Evolutionary conservation across 1,140 invertebrate species (phyloP), one percentile per base, ranked within the genome.

Genomic region (Rhagoletis pomonella): DNA sequence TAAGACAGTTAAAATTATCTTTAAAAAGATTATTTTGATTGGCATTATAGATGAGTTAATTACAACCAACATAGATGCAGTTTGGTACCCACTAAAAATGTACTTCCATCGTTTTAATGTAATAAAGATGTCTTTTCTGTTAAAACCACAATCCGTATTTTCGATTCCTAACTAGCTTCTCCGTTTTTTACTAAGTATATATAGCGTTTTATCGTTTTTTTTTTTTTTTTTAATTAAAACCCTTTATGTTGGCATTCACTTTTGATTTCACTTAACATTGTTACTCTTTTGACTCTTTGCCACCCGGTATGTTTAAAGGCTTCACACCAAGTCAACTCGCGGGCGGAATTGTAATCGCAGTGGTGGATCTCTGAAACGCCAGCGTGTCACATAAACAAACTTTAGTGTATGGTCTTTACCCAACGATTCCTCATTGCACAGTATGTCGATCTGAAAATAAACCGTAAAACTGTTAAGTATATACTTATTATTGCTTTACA

Each of bases 321-420:
- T 81, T 81, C 73, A 81, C n/a, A 81, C 73, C 86, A 93, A 89
- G 85, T 93, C 92, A 69, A 97, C 96, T 89, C 95, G 94, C 89
- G 96, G 96, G 92, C 97, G 94, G 94, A 97, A 98, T 90, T 97
- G 97, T 89, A 98, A 94, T 88, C 96, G 95, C 64, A 98, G 93
- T 1, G 97, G 97, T 77, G 97, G 97, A 93, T 98, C 98, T 90
- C 98, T 96, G 94, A 98, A 98, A 94, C 98, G 96, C 98, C 99
- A 99, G 90, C 98, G 95, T 60, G 99, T 99, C 17, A 99, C 97
- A 91, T 97, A 98, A 58, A 99, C 98, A 94, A 99, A 99, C 94
- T 99, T 99, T 86, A 99, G 94, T 59, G 98, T 99, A 93, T 99
- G 99, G 93, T 99, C 99, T 94, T 99, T 99, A 64, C 99, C 99